Base-by-base conservation (phyloP, 2,113 vertebrate genomes). In the Laticauda laticaudata region DNA sequence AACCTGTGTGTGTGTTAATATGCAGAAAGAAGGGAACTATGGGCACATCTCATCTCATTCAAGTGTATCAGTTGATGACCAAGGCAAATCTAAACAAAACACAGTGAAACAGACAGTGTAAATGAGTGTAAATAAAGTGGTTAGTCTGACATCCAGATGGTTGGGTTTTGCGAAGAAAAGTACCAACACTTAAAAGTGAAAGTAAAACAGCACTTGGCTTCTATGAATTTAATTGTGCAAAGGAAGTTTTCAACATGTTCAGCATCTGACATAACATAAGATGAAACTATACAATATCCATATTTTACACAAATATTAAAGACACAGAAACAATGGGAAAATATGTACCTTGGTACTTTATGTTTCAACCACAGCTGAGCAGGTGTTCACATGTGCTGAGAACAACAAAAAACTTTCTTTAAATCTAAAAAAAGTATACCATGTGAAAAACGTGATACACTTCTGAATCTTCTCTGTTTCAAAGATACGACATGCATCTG, bases 1-100 rank as follows among this genome's bases (percentile, higher is more conserved):
- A 95, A 94, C 75, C 26, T 64, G 95, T 86, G 93, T n/a, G 94
- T n/a, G 94, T 81, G 18, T 87, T 86, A 53, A 93, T 90, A 6
- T 23, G 81, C 14, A 39, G 92, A 51, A 21, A 90, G 75, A 90
- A 93, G 75, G 75, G 75, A 90, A 48, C 29, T n/a, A 90, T 26
- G 86, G 88, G 75, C 51, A 86, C 4, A n/a, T 53, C 5, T 15
- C 4, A 4, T 53, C 3, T 24, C 4, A 23, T 43, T 34, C 29
- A 93, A 81, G 55, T 20, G 43, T 64, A 45, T 26, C 24, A 53
- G 26, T 21, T 85, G 9, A 43, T 51, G 34, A 23, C 57, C 26
- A 4, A 12, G 43, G 21, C 29, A 59, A 90, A 86, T 59, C n/a
- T 34, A 39, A 56, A 56, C 15, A 85, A 34, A 14, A 18, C 56